Evolutionary conservation across 1,140 invertebrate genomes (phyloP).

Genomic region (Homalodisca vitripennis): DNA sequence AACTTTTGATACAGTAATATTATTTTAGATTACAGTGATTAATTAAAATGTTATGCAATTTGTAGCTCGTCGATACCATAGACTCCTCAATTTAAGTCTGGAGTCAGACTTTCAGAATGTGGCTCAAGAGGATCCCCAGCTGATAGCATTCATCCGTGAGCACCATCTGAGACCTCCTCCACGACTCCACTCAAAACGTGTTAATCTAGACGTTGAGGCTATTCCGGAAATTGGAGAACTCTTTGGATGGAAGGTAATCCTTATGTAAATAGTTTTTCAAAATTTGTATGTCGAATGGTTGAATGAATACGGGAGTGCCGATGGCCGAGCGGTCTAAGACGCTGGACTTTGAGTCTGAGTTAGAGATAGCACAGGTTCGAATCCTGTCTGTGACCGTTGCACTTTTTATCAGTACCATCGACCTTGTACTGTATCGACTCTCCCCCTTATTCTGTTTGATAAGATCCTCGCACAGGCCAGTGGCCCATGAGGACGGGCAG

Average conservation of each 20-base stretch:
- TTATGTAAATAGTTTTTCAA: conserved; percentile 1
- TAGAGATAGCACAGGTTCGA: no score
- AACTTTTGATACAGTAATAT: background rate
- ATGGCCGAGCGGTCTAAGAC: no score
- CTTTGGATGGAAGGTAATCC: conserved; percentile 20
- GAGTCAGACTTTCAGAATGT: conserved; percentile 31
- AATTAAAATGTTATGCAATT: background rate
- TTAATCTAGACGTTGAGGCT: conserved; percentile 3
- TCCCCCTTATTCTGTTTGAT: no score
- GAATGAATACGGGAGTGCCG: no score
- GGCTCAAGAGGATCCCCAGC: conserved; percentile 27
- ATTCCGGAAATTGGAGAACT: conserved; percentile 21
- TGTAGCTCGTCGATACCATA: conserved; percentile 21
- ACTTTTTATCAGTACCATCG: no score
- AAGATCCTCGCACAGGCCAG: no score
- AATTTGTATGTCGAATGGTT: no score
- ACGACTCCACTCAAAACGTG: background rate
- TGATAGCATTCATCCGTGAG: conserved; percentile 29
- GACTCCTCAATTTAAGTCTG: background rate
- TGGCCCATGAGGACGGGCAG: no score
- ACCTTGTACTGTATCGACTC: no score
- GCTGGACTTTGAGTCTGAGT: no score
- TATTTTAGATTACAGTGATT: background rate
- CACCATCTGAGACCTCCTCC: conserved; percentile 29
- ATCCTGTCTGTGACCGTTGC: no score